Evolutionary conservation across 2,113 vertebrate species (phyloP).

Genomic region (Chionodraco myersi): DNA sequence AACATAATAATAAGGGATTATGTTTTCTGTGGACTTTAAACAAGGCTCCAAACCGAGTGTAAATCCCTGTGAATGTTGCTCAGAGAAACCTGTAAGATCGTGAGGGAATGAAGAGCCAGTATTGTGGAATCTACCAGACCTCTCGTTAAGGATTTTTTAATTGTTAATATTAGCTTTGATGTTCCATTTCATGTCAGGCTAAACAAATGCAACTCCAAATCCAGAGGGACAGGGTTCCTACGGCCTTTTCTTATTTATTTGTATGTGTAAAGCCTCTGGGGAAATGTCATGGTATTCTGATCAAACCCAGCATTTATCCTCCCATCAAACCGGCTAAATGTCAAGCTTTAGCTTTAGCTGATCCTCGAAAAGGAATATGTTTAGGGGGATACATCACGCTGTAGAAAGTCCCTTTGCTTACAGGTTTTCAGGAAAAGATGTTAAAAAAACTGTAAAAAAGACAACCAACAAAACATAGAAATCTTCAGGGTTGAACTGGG

Average conservation of each 20-base stretch:
- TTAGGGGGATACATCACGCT: not conserved
- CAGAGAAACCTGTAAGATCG: constrained; percentile 34
- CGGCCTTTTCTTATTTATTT: too few relatives aligned
- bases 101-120: constrained; percentile 5
- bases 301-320: constrained; percentile 9
- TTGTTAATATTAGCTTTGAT: constrained; percentile 46
- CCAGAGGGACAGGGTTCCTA: not conserved
- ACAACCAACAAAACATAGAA: not conserved
- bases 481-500: too few relatives aligned
- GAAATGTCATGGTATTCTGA: constrained; percentile 53
- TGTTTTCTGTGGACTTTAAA: constrained; percentile 10
- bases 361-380: constrained; percentile 8
- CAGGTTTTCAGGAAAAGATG: not conserved
- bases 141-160: constrained; percentile 26
- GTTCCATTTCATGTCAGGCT: constrained; percentile 44
- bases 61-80: constrained; percentile 39
- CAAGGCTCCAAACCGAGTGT: constrained; percentile 38
- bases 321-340: constrained; percentile 30
- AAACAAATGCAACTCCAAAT: constrained; percentile 3
- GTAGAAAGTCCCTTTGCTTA: not conserved
- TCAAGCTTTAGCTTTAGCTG: constrained; percentile 31
- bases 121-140: not conserved
- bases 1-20: too few relatives aligned
- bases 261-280: constrained; percentile 12
- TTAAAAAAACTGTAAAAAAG: not conserved